Evolutionary conservation across 2,888 invertebrate genomes (phyloP), one percentile per base, ranked within the genome.

Genomic region (Helicoverpa assulta): DNA sequence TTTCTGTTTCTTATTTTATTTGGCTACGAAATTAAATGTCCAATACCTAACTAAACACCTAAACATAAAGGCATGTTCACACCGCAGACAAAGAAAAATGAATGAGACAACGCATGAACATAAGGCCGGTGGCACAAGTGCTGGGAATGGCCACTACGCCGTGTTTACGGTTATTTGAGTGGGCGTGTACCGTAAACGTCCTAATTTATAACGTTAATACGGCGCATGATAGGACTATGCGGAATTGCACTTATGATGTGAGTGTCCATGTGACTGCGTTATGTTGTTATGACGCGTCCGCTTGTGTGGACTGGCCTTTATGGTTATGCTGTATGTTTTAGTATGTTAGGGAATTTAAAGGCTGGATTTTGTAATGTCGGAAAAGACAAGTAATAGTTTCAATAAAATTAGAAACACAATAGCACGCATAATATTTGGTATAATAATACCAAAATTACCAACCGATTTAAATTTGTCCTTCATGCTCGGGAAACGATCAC

Each of bases 171-270:
- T 94, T 95, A 95, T 94, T 94, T 93, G 92, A 93, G 93, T 93
- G 93, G 91, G 88, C 89, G 83, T 85, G 88, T 94, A 92, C 16
- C 16, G 58, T 58, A 63, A 70, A 95, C 92, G 89, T 94, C 92
- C 94, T 94, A 93, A 95, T 95, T 95, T 95, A 95, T 95, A 94
- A 94, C 94, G 90, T 93, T 95, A 94, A 95, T 95, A 94, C 92
- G 86, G 88, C 47, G 79, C 59, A 37, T 78, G 78, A 80, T 70
- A 69, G 84, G 81, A 87, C 77, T 88, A 91, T 92, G 92, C 56
- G 65, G 75, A 74, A 93, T 92, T 88, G 91, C 89, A 80, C 81
- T 76, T 70, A 70, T 79, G 75, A 80, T 73, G 59, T 47, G 69
- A 79, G 8, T 33, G 60, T 19, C 29, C 57, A 50, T 53, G 69